Percentiles rank a stretch among this genome's conserved stretches.
Evolutionary conservation across 2,797 vertebrate genomes (phyloP).

Genomic region (Manis pentadactyla): DNA sequence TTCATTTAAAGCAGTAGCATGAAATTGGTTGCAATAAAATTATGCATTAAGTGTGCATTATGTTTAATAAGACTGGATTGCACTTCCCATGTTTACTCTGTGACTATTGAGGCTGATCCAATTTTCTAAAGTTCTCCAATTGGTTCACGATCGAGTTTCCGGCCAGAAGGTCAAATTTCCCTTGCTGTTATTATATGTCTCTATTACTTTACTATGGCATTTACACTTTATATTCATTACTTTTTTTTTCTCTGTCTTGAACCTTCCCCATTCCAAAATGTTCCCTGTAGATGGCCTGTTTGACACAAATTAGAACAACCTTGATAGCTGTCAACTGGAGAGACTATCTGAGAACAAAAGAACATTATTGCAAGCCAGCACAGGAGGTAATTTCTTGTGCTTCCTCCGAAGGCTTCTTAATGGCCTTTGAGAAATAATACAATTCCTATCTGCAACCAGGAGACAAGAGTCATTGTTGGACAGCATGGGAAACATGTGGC

Average conservation of each 20-base stretch:
- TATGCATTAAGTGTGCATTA: conserved; percentile 92
- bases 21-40: conserved; percentile 92
- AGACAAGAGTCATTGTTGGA: conserved; percentile 79
- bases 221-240: conserved; percentile 89
- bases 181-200: conserved; percentile 88
- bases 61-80: conserved; percentile 90
- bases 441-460: conserved; percentile 81
- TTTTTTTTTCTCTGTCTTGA: conserved; percentile 82
- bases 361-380: conserved; percentile 82
- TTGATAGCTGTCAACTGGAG: conserved; percentile 85
- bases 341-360: conserved; percentile 81
- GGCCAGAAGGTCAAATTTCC: conserved; percentile 91
- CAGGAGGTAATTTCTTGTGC: conserved; percentile 85
- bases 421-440: conserved; percentile 86
- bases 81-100: conserved; percentile 90
- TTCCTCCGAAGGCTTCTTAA: conserved; percentile 84
- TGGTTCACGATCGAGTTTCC: conserved; percentile 88
- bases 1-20: conserved; percentile 90
- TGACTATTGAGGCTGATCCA: conserved; percentile 89
- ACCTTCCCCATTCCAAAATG: conserved; percentile 84
- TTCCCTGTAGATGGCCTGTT: conserved; percentile 87
- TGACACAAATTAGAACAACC: conserved; percentile 86
- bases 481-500: conserved; percentile 82
- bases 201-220: conserved; percentile 88
- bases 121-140: conserved; percentile 91